Evolutionary conservation across 2,113 vertebrate species (phyloP), one percentile per base, ranked within the genome.

Genomic region (Cnemophilus loriae): DNA sequence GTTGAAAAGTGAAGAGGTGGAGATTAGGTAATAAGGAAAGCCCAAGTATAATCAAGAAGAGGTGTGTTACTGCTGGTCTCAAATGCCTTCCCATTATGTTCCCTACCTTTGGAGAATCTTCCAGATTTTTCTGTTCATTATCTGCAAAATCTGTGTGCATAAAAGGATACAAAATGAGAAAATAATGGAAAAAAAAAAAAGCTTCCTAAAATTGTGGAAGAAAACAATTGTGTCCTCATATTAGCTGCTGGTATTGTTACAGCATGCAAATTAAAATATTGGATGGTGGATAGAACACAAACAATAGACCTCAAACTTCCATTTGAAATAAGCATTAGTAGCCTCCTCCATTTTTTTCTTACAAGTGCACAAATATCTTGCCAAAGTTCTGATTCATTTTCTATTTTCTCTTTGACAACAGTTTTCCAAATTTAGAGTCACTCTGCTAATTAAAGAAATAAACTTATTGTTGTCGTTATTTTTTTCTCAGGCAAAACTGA

Each of bases 121-220:
- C 42, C 89, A 78, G 80, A 78, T 75, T 94, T 87, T 90, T 63
- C 64, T 93, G 28, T 73, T 70, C 30, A 57, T 76, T 96, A 82
- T 94, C 89, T 92, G 35, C 68, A 77, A 68, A 84, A 93, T 86
- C 77, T 84, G 32, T 91, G 49, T 82, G 26, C 88, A 91, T 92
- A 87, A 89, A 91, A 92, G 80, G 56, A 78, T 57, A 78, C 32
- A 84, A 84, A 97, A 94, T 80, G 65, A 60, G 73, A 95, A 84
- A 60, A 50, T 44, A 56, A 39, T 47, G 26, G 26, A 18, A 9
- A 16, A 46, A 42, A 53, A 74, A 79, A 84, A 41, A 41, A 41
- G 3, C 69, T 93, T 96, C 95, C 95, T 95, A 94, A 97, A 95
- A 95, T 97, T 95, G 87, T 95, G 44, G 74, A 93, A 95, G 61